These are phyloP conservation scores for Pelodytes ibericus DNA, from an alignment of 2,797 vertebrate species.

Conservation along the genomic window DNA sequence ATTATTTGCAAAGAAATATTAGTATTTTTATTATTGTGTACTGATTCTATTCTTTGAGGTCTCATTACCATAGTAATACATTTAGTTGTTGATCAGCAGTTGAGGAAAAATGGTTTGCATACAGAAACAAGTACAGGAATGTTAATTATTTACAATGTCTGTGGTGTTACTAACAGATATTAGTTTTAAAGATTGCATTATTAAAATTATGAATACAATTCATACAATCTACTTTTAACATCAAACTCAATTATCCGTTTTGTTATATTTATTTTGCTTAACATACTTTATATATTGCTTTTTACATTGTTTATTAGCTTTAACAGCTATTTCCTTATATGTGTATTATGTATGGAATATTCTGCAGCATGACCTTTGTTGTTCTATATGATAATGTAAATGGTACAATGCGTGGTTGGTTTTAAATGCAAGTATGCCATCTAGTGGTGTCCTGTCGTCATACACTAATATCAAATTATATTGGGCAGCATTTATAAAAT, in stretches of 20 bases:
- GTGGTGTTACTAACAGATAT: not conserved
- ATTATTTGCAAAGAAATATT: slow-evolving; percentile 74
- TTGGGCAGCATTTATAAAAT: not conserved
- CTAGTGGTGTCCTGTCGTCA: not conserved
- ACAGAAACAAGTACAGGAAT: slow-evolving; percentile 77
- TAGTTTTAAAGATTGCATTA: not conserved
- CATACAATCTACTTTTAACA: not conserved
- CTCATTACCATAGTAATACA: slow-evolving; percentile 80
- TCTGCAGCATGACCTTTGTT: not conserved
- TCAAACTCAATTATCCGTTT: not conserved
- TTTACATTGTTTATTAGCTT: not conserved
- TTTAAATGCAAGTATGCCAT: slow-evolving; percentile 16
- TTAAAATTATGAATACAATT: not conserved
- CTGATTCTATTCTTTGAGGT: slow-evolving; percentile 70
- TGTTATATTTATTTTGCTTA: not conserved
- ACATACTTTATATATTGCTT: not conserved
- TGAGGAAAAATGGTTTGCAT: slow-evolving; percentile 72
- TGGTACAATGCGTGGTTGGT: not conserved
- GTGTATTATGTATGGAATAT: not conserved
- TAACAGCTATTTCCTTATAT: not conserved
- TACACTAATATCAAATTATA: not conserved
- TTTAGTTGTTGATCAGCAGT: slow-evolving; percentile 77
- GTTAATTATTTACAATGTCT: slow-evolving; percentile 70
- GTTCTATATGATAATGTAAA: not conserved
- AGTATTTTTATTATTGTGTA: slow-evolving; percentile 77